Evolutionary conservation across 2,113 vertebrate species (phyloP), one percentile per base, ranked within the genome.

Genomic region (Recurvirostra avosetta): DNA sequence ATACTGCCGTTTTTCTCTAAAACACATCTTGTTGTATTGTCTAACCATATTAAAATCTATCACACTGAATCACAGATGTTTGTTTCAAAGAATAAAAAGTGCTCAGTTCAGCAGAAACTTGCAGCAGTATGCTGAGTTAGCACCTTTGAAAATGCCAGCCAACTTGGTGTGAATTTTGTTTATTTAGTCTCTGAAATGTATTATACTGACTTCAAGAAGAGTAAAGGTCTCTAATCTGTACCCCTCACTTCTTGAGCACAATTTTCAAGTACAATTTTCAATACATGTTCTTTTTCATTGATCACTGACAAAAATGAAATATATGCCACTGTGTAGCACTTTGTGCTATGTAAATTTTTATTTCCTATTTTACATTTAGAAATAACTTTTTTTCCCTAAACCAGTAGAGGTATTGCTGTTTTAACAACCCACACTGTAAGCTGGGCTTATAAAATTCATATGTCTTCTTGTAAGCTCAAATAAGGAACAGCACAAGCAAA

Each of bases 21-120:
- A 72, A 86, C 36, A 45, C 61, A 92, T 91, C 73, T 87, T 81
- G 41, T 63, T 96, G 25, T 76, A 58, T 91, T 96, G 70, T 82
- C 36, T 87, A 56, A 76, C 91, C 88, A 15, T 58, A 76, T 82
- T 79, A 65, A 95, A 97, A 95, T 94, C 92, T 73, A 79, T 85
- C 84, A 79, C 91, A 81, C 18, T 92, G 91, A 92, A 82, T 76
- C 89, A 92, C 95, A 95, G 97, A 92, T 90, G 86, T 95, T 94
- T 97, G 50, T 95, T 95, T 94, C 89, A 95, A 92, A 96, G 92
- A 76, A 58, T 21, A 78, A 89, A 93, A 95, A 70, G n/a, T 95
- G 94, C 95, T 92, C 67, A 62, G 8, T 89, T 94, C 95, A 97
- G 94, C 87, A 97, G 92, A 94, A 96, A 76, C 18, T 65, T 85